Percentiles rank a stretch among this genome's conserved stretches.
Conservation (phyloP, 2,888 invertebrate genomes). For the Scotopteryx bipunctaria region DNA sequence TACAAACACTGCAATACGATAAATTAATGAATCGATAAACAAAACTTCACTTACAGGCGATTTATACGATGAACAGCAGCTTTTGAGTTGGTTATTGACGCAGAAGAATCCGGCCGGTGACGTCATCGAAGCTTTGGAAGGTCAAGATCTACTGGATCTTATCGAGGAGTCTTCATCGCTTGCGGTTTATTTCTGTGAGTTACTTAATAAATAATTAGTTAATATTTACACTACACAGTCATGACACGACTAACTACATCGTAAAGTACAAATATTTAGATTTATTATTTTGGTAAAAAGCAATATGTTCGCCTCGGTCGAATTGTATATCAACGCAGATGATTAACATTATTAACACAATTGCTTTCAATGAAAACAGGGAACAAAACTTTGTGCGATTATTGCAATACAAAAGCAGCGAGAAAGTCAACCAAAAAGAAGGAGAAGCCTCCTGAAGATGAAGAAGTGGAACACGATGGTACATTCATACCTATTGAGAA, state of each 20-base stretch:
- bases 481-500: conserved; percentile 46
- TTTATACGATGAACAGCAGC: conserved; percentile 92
- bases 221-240: conserved; percentile 46
- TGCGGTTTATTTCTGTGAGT: conserved; percentile 97
- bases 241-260: conserved; percentile 46
- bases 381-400: conserved; percentile 95
- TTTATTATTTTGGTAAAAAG: background rate
- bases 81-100: conserved; percentile 94
- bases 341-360: conserved; percentile 47
- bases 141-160: conserved; percentile 88
- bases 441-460: conserved; percentile 75
- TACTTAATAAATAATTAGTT: conserved; percentile 28
- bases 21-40: conserved; percentile 19
- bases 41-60: conserved; percentile 83
- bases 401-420: conserved; percentile 90
- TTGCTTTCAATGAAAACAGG: conserved; percentile 83
- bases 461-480: conserved; percentile 76
- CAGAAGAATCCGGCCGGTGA: conserved; percentile 97
- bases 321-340: conserved; percentile 16
- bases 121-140: conserved; percentile 94
- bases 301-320: background rate
- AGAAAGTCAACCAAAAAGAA: conserved; percentile 88
- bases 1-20: conserved; percentile 2
- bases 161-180: conserved; percentile 92
- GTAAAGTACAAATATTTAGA: conserved; percentile 20